A percentile compares a stretch with the other conserved stretches of the same genome.
These are phyloP conservation scores for Melospiza melodia DNA, from an alignment of 2,113 vertebrate genomes.

Conservation along the genomic window DNA sequence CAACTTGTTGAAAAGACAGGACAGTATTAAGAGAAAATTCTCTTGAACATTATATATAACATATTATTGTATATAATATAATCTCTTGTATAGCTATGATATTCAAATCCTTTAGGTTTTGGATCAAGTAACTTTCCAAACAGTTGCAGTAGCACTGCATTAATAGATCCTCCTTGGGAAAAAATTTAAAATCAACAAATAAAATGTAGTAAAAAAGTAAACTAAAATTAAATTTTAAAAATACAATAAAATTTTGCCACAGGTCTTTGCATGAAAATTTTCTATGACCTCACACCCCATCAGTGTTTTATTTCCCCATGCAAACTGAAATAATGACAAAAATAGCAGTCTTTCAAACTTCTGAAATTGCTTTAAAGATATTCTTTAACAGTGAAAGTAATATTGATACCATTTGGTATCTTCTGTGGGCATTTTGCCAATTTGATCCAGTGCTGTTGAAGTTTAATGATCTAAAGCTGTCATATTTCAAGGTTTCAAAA, in stretches of 20 bases:
- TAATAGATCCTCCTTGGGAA: not conserved
- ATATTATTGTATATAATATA: not conserved
- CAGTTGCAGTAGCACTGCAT: not conserved
- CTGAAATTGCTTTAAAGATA: not conserved
- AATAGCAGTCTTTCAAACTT: not conserved
- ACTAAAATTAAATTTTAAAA: not conserved
- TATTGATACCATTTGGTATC: not conserved
- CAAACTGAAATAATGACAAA: not conserved
- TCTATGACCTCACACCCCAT: not conserved
- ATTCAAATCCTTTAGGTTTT: not conserved
- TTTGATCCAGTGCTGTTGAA: not conserved
- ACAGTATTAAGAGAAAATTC: not conserved
- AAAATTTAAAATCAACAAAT: not conserved
- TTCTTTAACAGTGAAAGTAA: not conserved
- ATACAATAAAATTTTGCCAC: not conserved
- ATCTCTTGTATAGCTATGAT: not conserved
- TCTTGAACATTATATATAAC: not conserved
- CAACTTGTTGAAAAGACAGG: not conserved
- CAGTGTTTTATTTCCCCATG: not conserved
- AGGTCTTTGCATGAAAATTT: not conserved
- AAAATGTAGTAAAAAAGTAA: not conserved
- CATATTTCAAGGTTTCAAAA: not conserved
- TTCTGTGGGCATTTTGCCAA: not conserved
- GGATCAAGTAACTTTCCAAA: not conserved
- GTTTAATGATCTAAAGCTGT: not conserved